phyloP scores from a whole-genome alignment of 2,888 invertebrate genomes.

The Leucozona laternaria region DNA sequence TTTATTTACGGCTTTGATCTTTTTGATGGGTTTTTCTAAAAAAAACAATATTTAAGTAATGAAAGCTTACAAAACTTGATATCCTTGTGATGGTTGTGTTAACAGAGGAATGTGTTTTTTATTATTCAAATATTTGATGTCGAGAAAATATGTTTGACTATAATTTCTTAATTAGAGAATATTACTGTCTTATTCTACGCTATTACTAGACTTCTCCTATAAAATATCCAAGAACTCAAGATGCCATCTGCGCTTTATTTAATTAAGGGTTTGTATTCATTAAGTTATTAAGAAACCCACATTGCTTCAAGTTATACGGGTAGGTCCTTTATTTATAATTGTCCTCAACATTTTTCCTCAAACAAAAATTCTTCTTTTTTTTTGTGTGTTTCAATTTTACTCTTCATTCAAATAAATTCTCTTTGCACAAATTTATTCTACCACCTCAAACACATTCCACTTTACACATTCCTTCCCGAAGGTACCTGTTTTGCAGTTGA shows the following conservation, averaged over 20 bases:
- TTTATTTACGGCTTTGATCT: slow-evolving; percentile 25
- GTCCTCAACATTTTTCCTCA: too few relatives aligned
- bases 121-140: background rate
- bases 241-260: too few relatives aligned
- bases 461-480: slow-evolving; percentile 6
- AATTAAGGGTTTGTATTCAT: too few relatives aligned
- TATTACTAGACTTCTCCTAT: too few relatives aligned
- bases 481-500: slow-evolving; percentile 34
- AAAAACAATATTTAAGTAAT: background rate
- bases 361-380: background rate
- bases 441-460: slow-evolving; percentile 17
- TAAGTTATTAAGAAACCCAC: too few relatives aligned
- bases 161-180: too few relatives aligned
- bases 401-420: background rate
- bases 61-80: background rate
- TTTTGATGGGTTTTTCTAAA: background rate
- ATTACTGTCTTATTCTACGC: too few relatives aligned
- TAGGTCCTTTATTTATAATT: too few relatives aligned
- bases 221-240: too few relatives aligned
- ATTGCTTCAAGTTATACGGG: too few relatives aligned
- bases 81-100: background rate
- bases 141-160: background rate
- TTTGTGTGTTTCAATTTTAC: background rate
- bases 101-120: background rate
- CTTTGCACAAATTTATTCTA: slow-evolving; percentile 13